A percentile compares a stretch with the other conserved stretches of the same genome.
Conservation (phyloP, 2,797 vertebrate genomes). For the Enteromius paludinosus region DNA sequence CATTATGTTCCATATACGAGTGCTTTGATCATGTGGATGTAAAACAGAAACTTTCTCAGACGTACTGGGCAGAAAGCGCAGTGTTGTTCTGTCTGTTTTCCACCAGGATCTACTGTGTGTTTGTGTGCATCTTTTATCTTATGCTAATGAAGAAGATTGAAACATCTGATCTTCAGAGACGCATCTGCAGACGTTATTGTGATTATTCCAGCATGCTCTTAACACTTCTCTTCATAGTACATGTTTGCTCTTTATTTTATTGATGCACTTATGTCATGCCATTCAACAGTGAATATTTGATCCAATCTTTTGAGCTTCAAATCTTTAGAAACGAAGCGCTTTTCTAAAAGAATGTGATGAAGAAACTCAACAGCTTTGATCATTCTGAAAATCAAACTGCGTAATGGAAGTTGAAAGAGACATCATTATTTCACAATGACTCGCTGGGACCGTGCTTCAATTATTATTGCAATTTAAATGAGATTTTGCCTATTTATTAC, state of each 20-base stretch:
- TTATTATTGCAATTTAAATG: constrained; percentile 48
- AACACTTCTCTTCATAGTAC: neutral
- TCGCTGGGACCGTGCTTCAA: constrained; percentile 20
- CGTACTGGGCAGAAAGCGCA: neutral
- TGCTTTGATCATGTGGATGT: neutral
- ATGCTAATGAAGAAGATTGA: neutral
- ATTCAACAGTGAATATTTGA: constrained; percentile 11
- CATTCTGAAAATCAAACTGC: constrained; percentile 46
- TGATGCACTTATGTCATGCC: neutral
- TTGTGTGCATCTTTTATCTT: neutral
- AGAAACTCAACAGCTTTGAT: constrained; percentile 29
- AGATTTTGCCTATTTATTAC: constrained; percentile 49
- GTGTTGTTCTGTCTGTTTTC: neutral
- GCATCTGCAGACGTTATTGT: neutral
- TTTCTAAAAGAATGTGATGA: neutral
- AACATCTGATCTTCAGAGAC: neutral
- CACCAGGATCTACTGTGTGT: neutral
- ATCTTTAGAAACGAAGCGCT: neutral
- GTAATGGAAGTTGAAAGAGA: constrained; percentile 56
- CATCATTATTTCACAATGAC: constrained; percentile 53
- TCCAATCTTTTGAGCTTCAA: neutral
- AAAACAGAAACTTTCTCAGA: neutral
- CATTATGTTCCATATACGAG: neutral
- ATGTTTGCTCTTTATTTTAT: neutral
- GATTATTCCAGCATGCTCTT: neutral